Conservation (phyloP, 2,888 invertebrate species). For the Tetanocera ferruginea region DNA sequence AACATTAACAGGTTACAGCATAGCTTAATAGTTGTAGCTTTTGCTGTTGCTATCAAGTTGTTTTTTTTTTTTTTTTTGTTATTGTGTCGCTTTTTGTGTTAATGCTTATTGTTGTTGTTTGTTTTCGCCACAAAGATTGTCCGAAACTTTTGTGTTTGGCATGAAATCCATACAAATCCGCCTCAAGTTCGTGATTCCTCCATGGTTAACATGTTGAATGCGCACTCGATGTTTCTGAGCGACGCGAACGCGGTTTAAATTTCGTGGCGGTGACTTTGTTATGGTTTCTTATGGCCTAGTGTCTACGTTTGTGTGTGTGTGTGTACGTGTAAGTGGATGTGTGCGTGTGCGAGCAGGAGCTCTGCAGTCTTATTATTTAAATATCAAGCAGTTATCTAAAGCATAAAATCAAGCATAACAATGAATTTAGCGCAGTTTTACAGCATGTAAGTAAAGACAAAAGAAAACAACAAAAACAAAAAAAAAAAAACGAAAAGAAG, state of each 20-base stretch:
- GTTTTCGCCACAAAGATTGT: not conserved
- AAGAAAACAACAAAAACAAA: not conserved
- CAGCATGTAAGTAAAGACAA: constrained; percentile 31
- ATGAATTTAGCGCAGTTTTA: constrained; percentile 36
- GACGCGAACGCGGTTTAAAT: constrained; percentile 25
- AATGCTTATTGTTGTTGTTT: not conserved
- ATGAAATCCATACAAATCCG: constrained; percentile 8
- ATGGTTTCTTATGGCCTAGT: not conserved
- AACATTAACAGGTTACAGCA: constrained; percentile 14
- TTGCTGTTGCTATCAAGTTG: not conserved
- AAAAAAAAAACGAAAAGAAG: too few species aligned
- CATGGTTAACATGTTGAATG: constrained; percentile 17
- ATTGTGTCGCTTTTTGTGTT: not conserved
- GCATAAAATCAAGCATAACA: constrained; percentile 23
- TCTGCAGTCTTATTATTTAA: constrained; percentile 17
- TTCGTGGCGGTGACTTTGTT: constrained; percentile 8
- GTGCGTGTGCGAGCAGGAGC: not conserved
- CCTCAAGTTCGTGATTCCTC: constrained; percentile 30
- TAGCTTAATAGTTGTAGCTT: not conserved
- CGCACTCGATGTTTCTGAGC: not conserved
- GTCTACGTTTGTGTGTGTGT: not conserved
- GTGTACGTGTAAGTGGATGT: not conserved
- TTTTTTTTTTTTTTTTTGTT: not conserved
- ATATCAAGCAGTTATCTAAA: constrained; percentile 27
- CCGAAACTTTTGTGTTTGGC: not conserved